Percentiles rank a stretch among this genome's conserved stretches.
Evolutionary conservation across 2,888 invertebrate genomes (phyloP).

Genomic region (Ariolimax columbianus): DNA sequence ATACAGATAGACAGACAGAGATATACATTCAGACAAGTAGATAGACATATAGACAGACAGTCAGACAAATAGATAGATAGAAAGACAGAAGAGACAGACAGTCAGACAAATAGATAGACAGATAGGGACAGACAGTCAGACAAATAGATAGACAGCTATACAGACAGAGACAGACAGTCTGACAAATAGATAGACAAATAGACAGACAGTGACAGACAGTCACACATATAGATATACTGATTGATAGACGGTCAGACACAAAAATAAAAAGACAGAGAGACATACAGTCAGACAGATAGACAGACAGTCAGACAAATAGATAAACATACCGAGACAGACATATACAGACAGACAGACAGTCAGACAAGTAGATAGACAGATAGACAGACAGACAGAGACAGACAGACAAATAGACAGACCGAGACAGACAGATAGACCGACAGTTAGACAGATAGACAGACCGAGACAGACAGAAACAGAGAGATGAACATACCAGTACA

Average conservation of each 20-base stretch:
- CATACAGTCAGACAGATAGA: background rate
- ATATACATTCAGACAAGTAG: no score
- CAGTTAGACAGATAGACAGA: background rate
- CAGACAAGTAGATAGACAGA: background rate
- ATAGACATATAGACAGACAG: background rate
- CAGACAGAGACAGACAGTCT: background rate
- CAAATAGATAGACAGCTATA: background rate
- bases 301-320: background rate
- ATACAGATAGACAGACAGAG: background rate
- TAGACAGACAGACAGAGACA: background rate
- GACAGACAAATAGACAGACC: background rate
- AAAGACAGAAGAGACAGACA: background rate
- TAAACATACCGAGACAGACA: background rate
- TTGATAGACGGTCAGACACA: background rate
- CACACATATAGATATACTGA: background rate
- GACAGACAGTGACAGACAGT: background rate
- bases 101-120: background rate
- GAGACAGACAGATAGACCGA: background rate
- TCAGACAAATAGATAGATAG: background rate
- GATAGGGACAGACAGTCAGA: background rate
- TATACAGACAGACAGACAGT: background rate
- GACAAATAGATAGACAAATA: background rate
- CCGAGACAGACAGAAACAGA: background rate
- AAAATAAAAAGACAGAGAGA: background rate
- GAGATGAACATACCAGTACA: slow-evolving; percentile 67